A percentile compares a stretch with the other conserved stretches of the same genome.
Evolutionary conservation across 2,888 invertebrate genomes (phyloP).

Genomic region (Cheilosia variabilis): DNA sequence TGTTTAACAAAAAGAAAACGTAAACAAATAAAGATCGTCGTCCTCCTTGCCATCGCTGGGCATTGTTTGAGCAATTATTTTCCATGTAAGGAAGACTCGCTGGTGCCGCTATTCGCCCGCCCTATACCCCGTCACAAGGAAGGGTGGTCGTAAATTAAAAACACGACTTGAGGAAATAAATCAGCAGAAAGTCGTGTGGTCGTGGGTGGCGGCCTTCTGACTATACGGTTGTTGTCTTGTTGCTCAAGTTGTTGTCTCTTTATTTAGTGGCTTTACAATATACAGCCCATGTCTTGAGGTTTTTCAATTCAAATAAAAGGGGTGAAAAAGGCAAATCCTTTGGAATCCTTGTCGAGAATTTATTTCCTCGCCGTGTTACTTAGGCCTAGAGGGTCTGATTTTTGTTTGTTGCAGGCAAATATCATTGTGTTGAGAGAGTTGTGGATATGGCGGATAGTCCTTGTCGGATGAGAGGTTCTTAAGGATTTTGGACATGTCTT

Average conservation of each 20-base stretch:
- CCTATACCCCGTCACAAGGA: not conserved
- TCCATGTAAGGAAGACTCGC: slow-evolving; percentile 33
- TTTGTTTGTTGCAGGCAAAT: slow-evolving; percentile 64
- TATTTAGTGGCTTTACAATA: slow-evolving; percentile 66
- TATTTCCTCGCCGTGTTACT: slow-evolving; percentile 63
- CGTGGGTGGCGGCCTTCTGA: slow-evolving; percentile 39
- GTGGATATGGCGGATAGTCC: slow-evolving; percentile 39
- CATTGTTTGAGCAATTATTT: slow-evolving; percentile 68
- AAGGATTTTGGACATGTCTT: slow-evolving; percentile 46
- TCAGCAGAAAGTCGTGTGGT: slow-evolving; percentile 52
- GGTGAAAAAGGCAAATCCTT: slow-evolving; percentile 74
- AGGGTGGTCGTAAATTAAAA: slow-evolving; percentile 70
- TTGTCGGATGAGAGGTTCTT: slow-evolving; percentile 48
- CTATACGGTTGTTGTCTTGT: slow-evolving; percentile 37
- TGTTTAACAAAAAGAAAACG: slow-evolving; percentile 48
- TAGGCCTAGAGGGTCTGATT: slow-evolving; percentile 52
- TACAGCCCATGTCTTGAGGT: slow-evolving; percentile 66
- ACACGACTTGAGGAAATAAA: slow-evolving; percentile 66
- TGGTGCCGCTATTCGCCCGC: slow-evolving; percentile 13
- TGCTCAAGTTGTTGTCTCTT: slow-evolving; percentile 69
- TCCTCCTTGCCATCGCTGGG: slow-evolving; percentile 15
- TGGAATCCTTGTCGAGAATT: slow-evolving; percentile 53
- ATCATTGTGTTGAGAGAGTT: slow-evolving; percentile 52
- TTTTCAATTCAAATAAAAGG: slow-evolving; percentile 74
- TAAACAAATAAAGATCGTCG: slow-evolving; percentile 39